Evolutionary conservation across 2,797 vertebrate genomes (phyloP), one percentile per base, ranked within the genome.

Genomic region (Lepilemur ruficaudatus): DNA sequence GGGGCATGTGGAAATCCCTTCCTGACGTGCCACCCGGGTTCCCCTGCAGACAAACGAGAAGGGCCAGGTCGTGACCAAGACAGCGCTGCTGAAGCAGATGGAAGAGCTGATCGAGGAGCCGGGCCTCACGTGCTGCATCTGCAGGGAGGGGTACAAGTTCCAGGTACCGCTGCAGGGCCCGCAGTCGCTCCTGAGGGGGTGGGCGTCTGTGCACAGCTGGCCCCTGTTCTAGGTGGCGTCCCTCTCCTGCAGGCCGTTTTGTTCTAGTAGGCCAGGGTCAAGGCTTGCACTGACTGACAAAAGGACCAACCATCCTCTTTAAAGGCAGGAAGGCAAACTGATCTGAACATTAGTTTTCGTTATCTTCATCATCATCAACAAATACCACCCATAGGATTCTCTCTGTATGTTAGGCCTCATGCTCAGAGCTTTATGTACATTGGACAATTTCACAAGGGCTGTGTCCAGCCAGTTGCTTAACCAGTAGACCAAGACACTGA

Each of bases 41-140:
- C 8, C 83, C 65, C 98, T 98, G 65, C 98, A 99, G 99, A 99
- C 99, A 2, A 99, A 99, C 20, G 99, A 99, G 97, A 99, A 99
- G 98, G 99, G 99, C 85, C 99, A 99, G 98, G 99, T 99, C n/a
- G 99, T 99, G 98, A 99, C 99, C 2, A 99, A 99, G 98, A 99
- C 99, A 0, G 99, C 99, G 0, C 99, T 99, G 82, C 98, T 99
- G 96, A 99, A 99, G 98, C 99, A 99, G 98, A 99, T 99, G 99
- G 99, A 99, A 97, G 99, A 99, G 97, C 98, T 99, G 79, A 99
- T 99, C 32, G 99, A 99, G 95, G 99, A 99, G 93, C 99, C 99
- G 0, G 99, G 99, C 63, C 98, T 99, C 97, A 99, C 99, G 7
- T 99, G 99, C 98, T 99, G 99, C 95, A 99, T 99, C 98, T 99